Percentiles rank a stretch among this genome's conserved stretches.
These are phyloP conservation scores for Petroica traversi DNA, from an alignment of 2,113 vertebrate genomes.

Conservation along the genomic window DNA sequence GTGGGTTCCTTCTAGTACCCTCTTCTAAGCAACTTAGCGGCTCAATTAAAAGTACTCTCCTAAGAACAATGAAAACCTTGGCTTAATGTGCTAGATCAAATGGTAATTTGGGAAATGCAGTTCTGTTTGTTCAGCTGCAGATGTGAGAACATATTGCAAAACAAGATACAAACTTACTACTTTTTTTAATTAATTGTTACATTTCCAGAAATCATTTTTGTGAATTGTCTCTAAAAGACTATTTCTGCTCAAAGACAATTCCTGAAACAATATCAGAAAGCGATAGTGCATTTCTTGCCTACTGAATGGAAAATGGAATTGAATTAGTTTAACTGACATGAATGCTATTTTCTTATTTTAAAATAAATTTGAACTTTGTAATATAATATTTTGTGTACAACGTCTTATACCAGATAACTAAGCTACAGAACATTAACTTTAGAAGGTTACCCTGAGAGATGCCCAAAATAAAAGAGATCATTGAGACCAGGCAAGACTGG, in stretches of 20 bases:
- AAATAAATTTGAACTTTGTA: background rate
- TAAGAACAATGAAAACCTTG: background rate
- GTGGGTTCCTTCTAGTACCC: background rate
- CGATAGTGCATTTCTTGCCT: background rate
- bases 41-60: background rate
- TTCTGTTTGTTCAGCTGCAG: slow-evolving; percentile 20
- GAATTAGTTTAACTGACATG: background rate
- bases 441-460: background rate
- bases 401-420: background rate
- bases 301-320: background rate
- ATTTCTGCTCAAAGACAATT: background rate
- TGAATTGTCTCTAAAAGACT: background rate
- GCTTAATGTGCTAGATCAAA: background rate
- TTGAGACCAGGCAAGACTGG: background rate
- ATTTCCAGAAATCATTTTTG: background rate
- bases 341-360: background rate
- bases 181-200: slow-evolving; percentile 28
- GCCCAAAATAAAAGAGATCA: background rate
- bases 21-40: background rate
- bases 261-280: background rate
- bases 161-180: background rate
- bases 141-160: background rate
- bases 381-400: background rate
- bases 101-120: background rate
- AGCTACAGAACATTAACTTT: background rate